These are phyloP conservation scores for Hydractinia echinata DNA, from an alignment of 30 jellyfish, hydroid and myxozoan genomes.

Conservation along the genomic window DNA sequence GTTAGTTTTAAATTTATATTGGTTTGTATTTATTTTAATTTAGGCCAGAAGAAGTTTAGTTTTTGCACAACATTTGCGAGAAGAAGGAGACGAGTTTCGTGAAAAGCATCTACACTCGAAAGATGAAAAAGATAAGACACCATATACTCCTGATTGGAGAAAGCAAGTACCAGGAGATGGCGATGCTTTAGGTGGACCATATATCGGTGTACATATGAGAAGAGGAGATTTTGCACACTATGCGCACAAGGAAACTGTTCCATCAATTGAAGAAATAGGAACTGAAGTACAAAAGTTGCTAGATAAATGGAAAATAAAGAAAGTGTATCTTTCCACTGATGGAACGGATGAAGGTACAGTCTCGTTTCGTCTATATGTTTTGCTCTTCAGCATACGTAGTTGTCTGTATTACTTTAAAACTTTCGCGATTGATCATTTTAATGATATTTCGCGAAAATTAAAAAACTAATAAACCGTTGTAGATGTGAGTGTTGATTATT, in stretches of 20 bases:
- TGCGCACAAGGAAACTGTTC: conserved; percentile 75
- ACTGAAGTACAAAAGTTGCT: conserved; percentile 46
- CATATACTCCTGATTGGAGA: conserved; percentile 83
- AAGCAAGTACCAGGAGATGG: conserved; percentile 89
- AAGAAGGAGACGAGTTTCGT: conserved; percentile 68
- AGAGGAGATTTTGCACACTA: conserved; percentile 65
- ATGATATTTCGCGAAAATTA: too few relatives aligned
- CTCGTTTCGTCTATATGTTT: background rate
- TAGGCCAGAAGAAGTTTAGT: conserved; percentile 94
- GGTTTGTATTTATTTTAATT: background rate
- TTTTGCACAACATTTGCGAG: conserved; percentile 75
- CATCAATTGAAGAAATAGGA: conserved; percentile 68
- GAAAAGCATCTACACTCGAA: conserved; percentile 54
- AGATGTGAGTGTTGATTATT: too few relatives aligned
- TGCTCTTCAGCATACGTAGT: too few relatives aligned
- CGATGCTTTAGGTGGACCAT: conserved; percentile 81
- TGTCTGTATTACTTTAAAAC: too few relatives aligned
- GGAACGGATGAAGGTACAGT: conserved; percentile 64
- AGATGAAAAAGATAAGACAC: conserved; percentile 67
- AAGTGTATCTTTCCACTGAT: conserved; percentile 74
- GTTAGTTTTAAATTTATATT: background rate
- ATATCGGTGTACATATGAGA: conserved; percentile 81
- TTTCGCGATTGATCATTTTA: too few relatives aligned
- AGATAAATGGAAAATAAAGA: conserved; percentile 52
- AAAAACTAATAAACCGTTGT: too few relatives aligned